Evolutionary conservation across 1,140 invertebrate species (phyloP).

Genomic region (Diachasmimorpha longicaudata): DNA sequence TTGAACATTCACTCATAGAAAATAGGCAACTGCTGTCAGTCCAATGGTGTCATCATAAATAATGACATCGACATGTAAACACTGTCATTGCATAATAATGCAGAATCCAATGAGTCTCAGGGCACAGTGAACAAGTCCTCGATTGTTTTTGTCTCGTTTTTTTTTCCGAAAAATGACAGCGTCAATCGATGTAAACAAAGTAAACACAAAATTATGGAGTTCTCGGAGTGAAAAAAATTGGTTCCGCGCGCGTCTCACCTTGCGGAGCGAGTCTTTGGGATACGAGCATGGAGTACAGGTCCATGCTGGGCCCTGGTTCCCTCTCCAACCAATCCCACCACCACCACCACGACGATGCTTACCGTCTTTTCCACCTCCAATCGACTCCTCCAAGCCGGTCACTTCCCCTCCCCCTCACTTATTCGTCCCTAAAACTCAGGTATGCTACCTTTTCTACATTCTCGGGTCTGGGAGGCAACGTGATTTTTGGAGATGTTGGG

Average conservation of each 20-base stretch:
- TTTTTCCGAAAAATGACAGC: not conserved
- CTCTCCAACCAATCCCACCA: conserved; percentile 25
- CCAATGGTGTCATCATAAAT: no score
- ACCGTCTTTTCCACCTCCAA: conserved; percentile 27
- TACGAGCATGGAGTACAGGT: conserved; percentile 57
- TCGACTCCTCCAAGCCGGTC: not conserved
- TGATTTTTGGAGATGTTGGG: not conserved
- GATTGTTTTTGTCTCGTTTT: no score
- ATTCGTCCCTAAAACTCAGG: not conserved
- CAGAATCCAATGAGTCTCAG: no score
- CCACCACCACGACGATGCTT: conserved; percentile 34
- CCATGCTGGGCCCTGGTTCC: conserved; percentile 51
- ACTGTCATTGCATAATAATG: not conserved
- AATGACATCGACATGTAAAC: not conserved
- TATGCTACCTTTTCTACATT: not conserved
- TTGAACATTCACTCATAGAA: not conserved
- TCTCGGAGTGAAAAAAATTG: not conserved
- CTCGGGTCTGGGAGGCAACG: not conserved
- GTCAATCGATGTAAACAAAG: not conserved
- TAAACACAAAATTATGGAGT: conserved; percentile 3
- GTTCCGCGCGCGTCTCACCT: conserved; percentile 53
- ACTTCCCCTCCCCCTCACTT: conserved; percentile 9
- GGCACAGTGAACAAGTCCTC: no score
- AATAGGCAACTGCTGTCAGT: not conserved
- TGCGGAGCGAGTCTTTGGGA: conserved; percentile 59